These are phyloP conservation scores for Tetraodon nigroviridis DNA, from an alignment of 2,113 vertebrate genomes.

Conservation along the genomic window DNA sequence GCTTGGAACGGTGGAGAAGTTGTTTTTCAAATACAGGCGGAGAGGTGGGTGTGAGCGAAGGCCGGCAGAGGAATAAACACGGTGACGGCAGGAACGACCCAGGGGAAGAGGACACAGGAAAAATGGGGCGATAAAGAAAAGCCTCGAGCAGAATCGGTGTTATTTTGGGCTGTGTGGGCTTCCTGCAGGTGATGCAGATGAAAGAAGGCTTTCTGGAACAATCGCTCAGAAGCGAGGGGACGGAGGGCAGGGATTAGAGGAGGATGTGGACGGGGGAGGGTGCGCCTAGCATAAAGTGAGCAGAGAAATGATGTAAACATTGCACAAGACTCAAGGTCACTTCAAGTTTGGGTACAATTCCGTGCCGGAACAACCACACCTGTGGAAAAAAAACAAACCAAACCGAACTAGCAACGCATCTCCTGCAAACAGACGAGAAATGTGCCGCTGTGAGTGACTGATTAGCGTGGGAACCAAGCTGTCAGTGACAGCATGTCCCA, in stretches of 20 bases:
- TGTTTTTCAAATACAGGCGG: slow-evolving; percentile 30
- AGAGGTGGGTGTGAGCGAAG: slow-evolving; percentile 33
- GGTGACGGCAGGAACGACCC: slow-evolving; percentile 49
- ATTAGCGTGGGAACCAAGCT: slow-evolving; percentile 31
- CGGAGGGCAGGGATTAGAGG: slow-evolving; percentile 39
- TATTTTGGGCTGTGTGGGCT: slow-evolving; percentile 71
- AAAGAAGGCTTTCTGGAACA: slow-evolving; percentile 67
- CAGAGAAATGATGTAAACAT: slow-evolving; percentile 50
- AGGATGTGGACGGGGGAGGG: slow-evolving; percentile 5
- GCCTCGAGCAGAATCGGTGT: slow-evolving; percentile 53
- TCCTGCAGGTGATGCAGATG: slow-evolving; percentile 78
- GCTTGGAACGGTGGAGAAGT: slow-evolving; percentile 10
- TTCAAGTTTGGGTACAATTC: slow-evolving; percentile 23
- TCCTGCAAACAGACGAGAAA: slow-evolving; percentile 38
- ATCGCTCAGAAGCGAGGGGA: slow-evolving; percentile 60
- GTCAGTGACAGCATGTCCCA: neutral
- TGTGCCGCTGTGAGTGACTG: slow-evolving; percentile 20
- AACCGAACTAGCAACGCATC: neutral
- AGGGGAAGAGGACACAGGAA: slow-evolving; percentile 68
- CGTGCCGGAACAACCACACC: neutral
- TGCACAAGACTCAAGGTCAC: slow-evolving; percentile 36
- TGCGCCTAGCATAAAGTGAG: slow-evolving; percentile 14
- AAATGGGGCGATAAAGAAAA: slow-evolving; percentile 63
- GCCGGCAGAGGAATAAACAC: slow-evolving; percentile 60
- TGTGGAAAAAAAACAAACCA: neutral